phyloP scores from a whole-genome alignment of 1,140 invertebrate species.

The Pteromalus puparum region DNA sequence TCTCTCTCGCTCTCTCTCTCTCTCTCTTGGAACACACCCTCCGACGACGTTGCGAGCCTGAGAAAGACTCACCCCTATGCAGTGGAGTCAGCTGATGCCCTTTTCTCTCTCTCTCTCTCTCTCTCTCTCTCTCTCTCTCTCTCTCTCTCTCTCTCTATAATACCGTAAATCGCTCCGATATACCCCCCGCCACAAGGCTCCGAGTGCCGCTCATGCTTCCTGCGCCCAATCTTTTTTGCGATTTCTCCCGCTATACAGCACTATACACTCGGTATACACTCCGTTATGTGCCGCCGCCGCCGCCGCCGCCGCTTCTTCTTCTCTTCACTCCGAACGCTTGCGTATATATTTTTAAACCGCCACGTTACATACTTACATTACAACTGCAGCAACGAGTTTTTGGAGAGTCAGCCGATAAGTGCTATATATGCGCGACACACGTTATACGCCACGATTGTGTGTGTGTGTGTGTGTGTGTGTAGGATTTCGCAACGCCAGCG shows the following conservation, averaged over 20 bases:
- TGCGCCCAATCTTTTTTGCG: background rate
- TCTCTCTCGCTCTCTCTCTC: conserved; percentile 30
- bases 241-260: background rate
- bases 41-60: conserved; percentile 45
- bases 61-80: conserved; percentile 28
- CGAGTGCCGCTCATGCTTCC: background rate
- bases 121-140: too few species aligned
- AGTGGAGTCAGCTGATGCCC: background rate
- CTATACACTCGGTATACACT: background rate
- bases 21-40: conserved; percentile 63
- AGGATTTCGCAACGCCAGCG: background rate
- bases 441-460: too few species aligned
- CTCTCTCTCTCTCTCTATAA: too few species aligned
- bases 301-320: background rate
- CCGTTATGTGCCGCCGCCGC: background rate
- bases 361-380: too few species aligned
- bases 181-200: too few species aligned
- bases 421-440: background rate
- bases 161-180: too few species aligned
- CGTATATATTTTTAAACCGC: background rate
- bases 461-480: too few species aligned
- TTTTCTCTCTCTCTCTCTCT: background rate
- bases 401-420: background rate
- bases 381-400: background rate
- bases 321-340: background rate